phyloP scores from a whole-genome alignment of 2,888 invertebrate species.

The Drosophila borborema region DNA sequence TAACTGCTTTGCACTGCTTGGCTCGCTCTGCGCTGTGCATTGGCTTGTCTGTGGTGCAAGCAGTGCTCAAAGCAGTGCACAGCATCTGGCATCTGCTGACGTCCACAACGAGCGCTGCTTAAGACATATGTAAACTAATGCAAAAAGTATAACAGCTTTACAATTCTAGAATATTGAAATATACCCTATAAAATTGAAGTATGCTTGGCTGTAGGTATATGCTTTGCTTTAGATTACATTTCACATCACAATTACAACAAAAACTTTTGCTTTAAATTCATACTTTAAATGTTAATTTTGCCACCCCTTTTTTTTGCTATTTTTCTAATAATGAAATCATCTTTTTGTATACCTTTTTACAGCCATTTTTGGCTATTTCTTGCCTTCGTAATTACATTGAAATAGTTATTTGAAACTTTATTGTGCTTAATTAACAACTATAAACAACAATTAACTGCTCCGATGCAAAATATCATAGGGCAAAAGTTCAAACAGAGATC shows the following conservation, averaged over 20 bases:
- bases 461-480: not conserved
- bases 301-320: not conserved
- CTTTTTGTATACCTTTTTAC: not conserved
- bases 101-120: conserved; percentile 15
- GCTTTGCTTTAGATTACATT: no score
- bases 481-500: conserved; percentile 19
- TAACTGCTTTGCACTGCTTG: not conserved
- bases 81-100: conserved; percentile 10
- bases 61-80: conserved; percentile 22
- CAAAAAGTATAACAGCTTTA: not conserved
- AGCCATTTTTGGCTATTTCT: not conserved
- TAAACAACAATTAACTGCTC: conserved; percentile 1
- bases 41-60: conserved; percentile 1
- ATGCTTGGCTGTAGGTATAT: no score
- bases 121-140: not conserved
- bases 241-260: not conserved
- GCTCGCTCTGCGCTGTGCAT: rapidly evolving
- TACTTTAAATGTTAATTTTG: not conserved
- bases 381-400: conserved; percentile 3
- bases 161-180: not conserved
- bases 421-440: conserved; percentile 21
- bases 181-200: not conserved
- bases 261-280: not conserved
- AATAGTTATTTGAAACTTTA: conserved; percentile 16
- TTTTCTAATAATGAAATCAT: not conserved